These are phyloP conservation scores for Falco novaeseelandiae DNA, from an alignment of 2,797 vertebrate species.

Conservation along the genomic window DNA sequence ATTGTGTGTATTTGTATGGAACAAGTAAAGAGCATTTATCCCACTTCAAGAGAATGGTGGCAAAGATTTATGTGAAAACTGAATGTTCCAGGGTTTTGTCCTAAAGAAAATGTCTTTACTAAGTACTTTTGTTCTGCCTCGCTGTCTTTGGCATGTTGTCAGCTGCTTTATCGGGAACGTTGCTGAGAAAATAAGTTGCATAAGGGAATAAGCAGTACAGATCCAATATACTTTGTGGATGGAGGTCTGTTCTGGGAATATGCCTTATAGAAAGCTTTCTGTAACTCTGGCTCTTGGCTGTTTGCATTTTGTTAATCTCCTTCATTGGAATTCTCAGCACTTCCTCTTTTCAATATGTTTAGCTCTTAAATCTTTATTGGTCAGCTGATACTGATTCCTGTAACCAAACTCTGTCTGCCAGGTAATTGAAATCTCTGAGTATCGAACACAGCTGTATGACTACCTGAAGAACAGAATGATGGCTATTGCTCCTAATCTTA, in stretches of 20 bases:
- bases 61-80: conserved; percentile 29
- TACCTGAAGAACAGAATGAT: conserved; percentile 99
- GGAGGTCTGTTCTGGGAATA: neutral
- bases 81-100: conserved; percentile 27
- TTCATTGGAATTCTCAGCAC: neutral
- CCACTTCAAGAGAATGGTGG: neutral
- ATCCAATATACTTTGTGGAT: neutral
- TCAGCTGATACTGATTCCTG: neutral
- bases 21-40: neutral
- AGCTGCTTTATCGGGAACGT: conserved; percentile 6
- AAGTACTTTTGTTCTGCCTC: conserved; percentile 32
- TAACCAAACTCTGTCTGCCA: conserved; percentile 52
- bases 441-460: conserved; percentile 93
- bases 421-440: conserved; percentile 98
- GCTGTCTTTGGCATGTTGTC: conserved; percentile 8
- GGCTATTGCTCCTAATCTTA: conserved; percentile 97
- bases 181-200: conserved; percentile 6
- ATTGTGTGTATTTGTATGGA: conserved; percentile 21
- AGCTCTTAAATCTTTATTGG: neutral
- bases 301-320: neutral
- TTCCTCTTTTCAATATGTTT: neutral
- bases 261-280: neutral
- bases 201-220: neutral
- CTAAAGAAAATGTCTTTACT: neutral
- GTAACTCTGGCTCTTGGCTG: neutral